These are phyloP conservation scores for Diphyllodes magnificus DNA, from an alignment of 2,113 vertebrate genomes.

Conservation along the genomic window DNA sequence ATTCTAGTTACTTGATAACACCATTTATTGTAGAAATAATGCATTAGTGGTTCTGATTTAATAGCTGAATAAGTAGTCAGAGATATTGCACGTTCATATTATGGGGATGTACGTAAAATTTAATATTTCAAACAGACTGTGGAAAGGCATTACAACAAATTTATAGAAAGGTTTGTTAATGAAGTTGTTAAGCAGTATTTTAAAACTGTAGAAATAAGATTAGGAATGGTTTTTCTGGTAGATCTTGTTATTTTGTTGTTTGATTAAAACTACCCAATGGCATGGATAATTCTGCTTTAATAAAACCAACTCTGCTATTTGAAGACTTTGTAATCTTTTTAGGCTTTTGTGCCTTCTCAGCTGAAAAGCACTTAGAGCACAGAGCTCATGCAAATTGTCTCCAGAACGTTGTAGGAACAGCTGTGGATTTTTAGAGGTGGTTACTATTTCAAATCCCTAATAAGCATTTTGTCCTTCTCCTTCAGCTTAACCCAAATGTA, in stretches of 20 bases:
- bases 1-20: not conserved
- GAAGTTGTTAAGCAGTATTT: not conserved
- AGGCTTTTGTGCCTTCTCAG: not conserved
- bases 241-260: not conserved
- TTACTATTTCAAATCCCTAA: not conserved
- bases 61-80: not conserved
- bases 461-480: slow-evolving; percentile 14
- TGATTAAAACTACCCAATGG: not conserved
- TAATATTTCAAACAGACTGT: not conserved
- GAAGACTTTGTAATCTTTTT: not conserved
- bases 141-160: not conserved
- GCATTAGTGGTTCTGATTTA: not conserved
- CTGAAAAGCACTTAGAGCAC: not conserved
- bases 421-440: not conserved
- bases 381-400: not conserved
- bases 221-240: not conserved
- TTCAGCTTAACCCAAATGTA: slow-evolving; percentile 91
- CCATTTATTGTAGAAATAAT: not conserved
- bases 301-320: not conserved
- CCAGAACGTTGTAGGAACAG: not conserved
- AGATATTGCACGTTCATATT: not conserved
- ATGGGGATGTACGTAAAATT: fast-evolving
- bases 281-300: not conserved
- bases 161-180: not conserved
- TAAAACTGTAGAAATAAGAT: not conserved